Percentiles rank a stretch among this genome's conserved stretches.
These are phyloP conservation scores for Leptodactylus fallax DNA, from an alignment of 2,797 vertebrate genomes.

Conservation along the genomic window DNA sequence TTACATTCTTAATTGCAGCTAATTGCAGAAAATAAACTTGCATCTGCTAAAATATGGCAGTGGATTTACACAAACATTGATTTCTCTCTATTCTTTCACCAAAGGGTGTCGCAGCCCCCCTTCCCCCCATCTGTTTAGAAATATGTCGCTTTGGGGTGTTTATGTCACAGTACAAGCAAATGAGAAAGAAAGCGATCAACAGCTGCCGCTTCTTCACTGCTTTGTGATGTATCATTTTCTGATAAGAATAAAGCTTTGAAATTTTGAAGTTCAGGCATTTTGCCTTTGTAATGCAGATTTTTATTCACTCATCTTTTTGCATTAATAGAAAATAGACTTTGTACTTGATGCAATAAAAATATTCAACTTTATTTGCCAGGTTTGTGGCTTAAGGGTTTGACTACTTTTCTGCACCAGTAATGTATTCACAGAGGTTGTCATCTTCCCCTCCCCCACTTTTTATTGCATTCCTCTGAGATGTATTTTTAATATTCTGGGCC, in stretches of 20 bases:
- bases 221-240: not conserved
- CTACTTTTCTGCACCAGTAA: not conserved
- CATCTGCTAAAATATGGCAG: too few relatives aligned
- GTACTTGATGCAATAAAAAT: not conserved
- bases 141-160: not conserved
- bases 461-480: too few relatives aligned
- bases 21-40: too few relatives aligned
- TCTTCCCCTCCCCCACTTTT: not conserved
- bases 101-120: not conserved
- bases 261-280: conserved; percentile 4
- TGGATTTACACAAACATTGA: too few relatives aligned
- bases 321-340: not conserved
- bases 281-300: conserved; percentile 13
- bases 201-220: not conserved
- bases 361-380: not conserved
- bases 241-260: not conserved
- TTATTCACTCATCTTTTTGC: not conserved
- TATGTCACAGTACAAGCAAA: conserved; percentile 3
- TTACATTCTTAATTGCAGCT: too few relatives aligned
- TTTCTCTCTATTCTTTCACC: too few relatives aligned
- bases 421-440: not conserved
- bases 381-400: not conserved
- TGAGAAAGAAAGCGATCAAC: not conserved
- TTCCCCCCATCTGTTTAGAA: not conserved
- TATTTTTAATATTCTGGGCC: too few relatives aligned